Conservation (phyloP, 2,797 vertebrate species). For the Mus spretus region DNA sequence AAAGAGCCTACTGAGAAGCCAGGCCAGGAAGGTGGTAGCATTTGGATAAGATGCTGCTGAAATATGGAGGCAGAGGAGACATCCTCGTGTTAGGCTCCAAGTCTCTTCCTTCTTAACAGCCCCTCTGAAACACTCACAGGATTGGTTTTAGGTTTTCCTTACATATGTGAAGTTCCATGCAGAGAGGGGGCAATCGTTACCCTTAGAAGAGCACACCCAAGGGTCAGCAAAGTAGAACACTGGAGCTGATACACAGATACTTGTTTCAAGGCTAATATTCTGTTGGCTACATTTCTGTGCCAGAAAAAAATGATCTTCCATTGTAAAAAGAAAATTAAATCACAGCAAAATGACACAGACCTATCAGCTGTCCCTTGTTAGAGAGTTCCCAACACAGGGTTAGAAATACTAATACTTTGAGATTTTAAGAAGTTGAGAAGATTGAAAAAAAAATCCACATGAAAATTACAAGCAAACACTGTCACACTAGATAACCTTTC, state of each 20-base stretch:
- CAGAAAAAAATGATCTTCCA: neutral
- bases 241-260: neutral
- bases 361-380: neutral
- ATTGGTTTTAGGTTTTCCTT: constrained; percentile 38
- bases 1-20: neutral
- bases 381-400: constrained; percentile 11
- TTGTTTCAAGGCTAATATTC: constrained; percentile 52
- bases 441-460: neutral
- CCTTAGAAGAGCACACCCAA: constrained; percentile 5
- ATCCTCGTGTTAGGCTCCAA: constrained; percentile 10
- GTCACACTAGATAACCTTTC: neutral
- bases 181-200: constrained; percentile 25
- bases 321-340: constrained; percentile 16
- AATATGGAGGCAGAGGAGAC: neutral
- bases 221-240: constrained; percentile 63
- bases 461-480: constrained; percentile 12
- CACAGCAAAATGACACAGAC: neutral
- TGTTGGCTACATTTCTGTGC: neutral
- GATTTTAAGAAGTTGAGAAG: constrained; percentile 47
- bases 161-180: constrained; percentile 10
- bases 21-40: neutral
- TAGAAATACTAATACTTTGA: constrained; percentile 1
- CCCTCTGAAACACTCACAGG: too few species aligned
- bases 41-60: neutral
- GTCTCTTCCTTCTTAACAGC: constrained; percentile 1